phyloP scores from a whole-genome alignment of 1,140 invertebrate genomes.

The Venustaconcha ellipsiformis region DNA sequence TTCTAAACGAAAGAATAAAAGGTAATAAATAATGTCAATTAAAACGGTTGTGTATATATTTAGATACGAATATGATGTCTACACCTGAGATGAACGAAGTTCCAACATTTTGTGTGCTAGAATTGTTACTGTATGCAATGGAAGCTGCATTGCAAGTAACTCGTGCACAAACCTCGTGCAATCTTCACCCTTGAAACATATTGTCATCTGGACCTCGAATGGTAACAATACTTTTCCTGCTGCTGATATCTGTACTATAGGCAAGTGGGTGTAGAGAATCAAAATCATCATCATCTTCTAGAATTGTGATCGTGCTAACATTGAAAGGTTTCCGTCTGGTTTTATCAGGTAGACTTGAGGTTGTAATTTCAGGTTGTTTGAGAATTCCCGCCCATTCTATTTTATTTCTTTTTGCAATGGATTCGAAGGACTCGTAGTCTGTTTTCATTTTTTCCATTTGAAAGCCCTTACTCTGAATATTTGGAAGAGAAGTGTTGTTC shows the following conservation, averaged over 20 bases:
- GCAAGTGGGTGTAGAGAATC: background rate
- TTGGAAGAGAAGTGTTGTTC: background rate
- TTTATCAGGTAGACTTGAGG: constrained; percentile 2
- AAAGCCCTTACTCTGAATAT: constrained; percentile 8
- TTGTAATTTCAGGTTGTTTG: constrained; percentile 22
- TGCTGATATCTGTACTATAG: constrained; percentile 8
- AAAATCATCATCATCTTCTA: constrained; percentile 26
- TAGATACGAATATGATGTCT: no score
- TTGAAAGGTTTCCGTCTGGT: constrained; percentile 13
- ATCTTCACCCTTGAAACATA: no score
- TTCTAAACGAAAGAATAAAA: no score
- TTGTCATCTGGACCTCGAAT: no score
- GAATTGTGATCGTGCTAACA: constrained; percentile 31
- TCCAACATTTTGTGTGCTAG: no score
- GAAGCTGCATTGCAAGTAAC: no score
- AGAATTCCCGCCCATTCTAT: constrained; percentile 3
- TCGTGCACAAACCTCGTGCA: no score
- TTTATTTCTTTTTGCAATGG: constrained; percentile 39
- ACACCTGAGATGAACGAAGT: no score
- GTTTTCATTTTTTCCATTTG: constrained; percentile 41
- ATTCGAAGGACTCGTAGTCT: constrained; percentile 44
- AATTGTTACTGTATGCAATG: no score
- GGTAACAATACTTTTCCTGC: constrained; percentile 11
- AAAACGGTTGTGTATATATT: no score
- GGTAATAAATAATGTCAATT: no score